A percentile compares a stretch with the other conserved stretches of the same genome.
Evolutionary conservation across 2,797 vertebrate species (phyloP).

Genomic region (Sardinella longiceps): DNA sequence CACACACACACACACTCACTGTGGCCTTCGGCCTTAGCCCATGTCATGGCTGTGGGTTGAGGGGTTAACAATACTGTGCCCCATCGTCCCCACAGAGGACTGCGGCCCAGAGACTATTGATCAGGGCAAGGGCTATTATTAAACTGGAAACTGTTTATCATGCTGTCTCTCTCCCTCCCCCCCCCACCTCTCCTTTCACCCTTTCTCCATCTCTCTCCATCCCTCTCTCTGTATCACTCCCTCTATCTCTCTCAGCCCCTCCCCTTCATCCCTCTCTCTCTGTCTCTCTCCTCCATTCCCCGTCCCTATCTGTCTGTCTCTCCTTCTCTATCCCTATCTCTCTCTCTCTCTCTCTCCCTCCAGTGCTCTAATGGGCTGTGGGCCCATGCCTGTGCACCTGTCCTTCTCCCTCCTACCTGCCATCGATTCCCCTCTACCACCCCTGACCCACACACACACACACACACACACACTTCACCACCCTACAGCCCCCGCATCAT

Average conservation of each 20-base stretch:
- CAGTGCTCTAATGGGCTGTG: constrained; percentile 38
- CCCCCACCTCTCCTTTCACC: not conserved
- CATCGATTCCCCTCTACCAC: constrained; percentile 21
- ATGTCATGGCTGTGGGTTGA: constrained; percentile 40
- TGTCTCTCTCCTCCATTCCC: constrained; percentile 35
- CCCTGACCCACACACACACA: not conserved
- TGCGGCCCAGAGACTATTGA: constrained; percentile 56
- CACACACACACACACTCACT: constrained; percentile 44
- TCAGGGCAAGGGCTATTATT: constrained; percentile 53
- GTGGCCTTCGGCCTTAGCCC: constrained; percentile 54
- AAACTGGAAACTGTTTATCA: constrained; percentile 65
- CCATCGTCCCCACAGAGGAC: constrained; percentile 21
- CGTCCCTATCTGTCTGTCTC: not conserved
- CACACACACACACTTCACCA: not conserved
- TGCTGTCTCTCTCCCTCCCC: constrained; percentile 48
- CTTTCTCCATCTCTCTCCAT: constrained; percentile 33
- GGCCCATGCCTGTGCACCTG: constrained; percentile 31
- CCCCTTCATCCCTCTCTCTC: constrained; percentile 30
- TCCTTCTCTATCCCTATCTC: not conserved
- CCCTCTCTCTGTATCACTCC: constrained; percentile 25
- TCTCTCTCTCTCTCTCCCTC: constrained; percentile 33
- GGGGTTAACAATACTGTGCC: constrained; percentile 34
- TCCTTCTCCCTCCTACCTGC: constrained; percentile 12
- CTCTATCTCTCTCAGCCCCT: not conserved
- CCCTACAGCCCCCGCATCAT: not conserved